Evolutionary conservation across 2,797 vertebrate genomes (phyloP).

Genomic region (Hafferia zeledoni): DNA sequence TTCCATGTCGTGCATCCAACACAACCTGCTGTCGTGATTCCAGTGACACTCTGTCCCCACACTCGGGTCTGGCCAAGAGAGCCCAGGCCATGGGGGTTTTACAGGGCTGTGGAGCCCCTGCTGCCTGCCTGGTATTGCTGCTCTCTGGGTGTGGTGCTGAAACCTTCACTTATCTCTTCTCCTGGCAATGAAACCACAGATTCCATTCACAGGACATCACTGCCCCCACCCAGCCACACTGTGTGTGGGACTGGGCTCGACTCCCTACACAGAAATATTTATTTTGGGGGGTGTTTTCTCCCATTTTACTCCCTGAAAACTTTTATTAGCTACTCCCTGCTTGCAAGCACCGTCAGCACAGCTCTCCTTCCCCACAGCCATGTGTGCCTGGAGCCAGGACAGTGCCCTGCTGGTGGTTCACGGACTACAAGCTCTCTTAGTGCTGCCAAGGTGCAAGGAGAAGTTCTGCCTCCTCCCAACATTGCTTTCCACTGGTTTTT

Average conservation of each 20-base stretch:
- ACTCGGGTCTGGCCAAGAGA: background rate
- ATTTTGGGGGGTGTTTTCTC: background rate
- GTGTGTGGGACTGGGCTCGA: background rate
- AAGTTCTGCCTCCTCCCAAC: background rate
- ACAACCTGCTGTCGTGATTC: background rate
- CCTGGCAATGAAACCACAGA: background rate
- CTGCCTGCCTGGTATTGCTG: background rate
- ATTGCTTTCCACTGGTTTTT: background rate
- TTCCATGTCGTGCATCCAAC: background rate
- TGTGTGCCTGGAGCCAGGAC: too few relatives aligned
- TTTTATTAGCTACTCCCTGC: background rate
- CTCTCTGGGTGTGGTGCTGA: background rate
- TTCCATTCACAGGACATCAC: conserved; percentile 41
- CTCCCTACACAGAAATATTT: background rate
- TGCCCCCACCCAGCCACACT: background rate
- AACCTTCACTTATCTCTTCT: background rate
- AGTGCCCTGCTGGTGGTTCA: background rate
- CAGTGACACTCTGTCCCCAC: background rate
- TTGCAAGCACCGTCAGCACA: background rate
- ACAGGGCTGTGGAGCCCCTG: background rate
- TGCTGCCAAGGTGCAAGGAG: background rate
- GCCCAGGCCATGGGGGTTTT: background rate
- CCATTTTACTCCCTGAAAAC: background rate
- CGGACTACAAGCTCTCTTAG: fast-evolving
- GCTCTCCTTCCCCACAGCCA: background rate